Evolutionary conservation across 2,797 vertebrate species (phyloP).

Genomic region (Aulostomus chinensis): DNA sequence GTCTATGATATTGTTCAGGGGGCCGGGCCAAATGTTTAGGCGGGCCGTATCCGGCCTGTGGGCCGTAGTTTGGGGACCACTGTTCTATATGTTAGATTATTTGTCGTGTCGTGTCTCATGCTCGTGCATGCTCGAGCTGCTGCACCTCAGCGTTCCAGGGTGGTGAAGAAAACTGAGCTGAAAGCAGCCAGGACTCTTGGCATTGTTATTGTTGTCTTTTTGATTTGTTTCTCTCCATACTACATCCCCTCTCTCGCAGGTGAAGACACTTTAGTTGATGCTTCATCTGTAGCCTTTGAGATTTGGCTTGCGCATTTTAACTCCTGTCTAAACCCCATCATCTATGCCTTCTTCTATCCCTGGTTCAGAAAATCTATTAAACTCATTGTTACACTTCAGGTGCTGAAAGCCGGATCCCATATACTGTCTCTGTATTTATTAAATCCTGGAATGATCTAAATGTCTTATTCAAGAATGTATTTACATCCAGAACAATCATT

Average conservation of each 20-base stretch:
- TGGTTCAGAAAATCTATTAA: slow-evolving; percentile 51
- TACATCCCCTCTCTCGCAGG: slow-evolving; percentile 30
- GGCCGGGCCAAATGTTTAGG: too few relatives aligned
- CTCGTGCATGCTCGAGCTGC: too few relatives aligned
- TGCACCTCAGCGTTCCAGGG: too few relatives aligned
- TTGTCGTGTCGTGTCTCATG: slow-evolving; percentile 53
- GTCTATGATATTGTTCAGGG: too few relatives aligned
- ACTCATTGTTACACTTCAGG: slow-evolving; percentile 36
- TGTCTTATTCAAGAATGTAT: too few relatives aligned
- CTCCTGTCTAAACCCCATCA: slow-evolving; percentile 59
- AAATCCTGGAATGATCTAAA: too few relatives aligned
- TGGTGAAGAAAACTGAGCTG: slow-evolving; percentile 32
- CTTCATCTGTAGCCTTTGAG: slow-evolving; percentile 21
- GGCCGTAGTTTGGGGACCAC: too few relatives aligned
- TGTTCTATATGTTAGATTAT: slow-evolving; percentile 56
- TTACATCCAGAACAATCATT: too few relatives aligned
- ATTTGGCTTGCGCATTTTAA: slow-evolving; percentile 63
- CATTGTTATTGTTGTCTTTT: slow-evolving; percentile 52
- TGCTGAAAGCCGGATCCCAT: slow-evolving; percentile 35
- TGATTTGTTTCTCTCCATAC: slow-evolving; percentile 61
- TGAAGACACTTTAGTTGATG: slow-evolving; percentile 10
- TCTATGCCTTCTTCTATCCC: slow-evolving; percentile 51
- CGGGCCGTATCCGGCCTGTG: too few relatives aligned
- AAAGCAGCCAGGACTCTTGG: slow-evolving; percentile 66
- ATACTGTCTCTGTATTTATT: too few relatives aligned